phyloP scores from a whole-genome alignment of 2,113 vertebrate species.

The Cochlearius cochlearius region DNA sequence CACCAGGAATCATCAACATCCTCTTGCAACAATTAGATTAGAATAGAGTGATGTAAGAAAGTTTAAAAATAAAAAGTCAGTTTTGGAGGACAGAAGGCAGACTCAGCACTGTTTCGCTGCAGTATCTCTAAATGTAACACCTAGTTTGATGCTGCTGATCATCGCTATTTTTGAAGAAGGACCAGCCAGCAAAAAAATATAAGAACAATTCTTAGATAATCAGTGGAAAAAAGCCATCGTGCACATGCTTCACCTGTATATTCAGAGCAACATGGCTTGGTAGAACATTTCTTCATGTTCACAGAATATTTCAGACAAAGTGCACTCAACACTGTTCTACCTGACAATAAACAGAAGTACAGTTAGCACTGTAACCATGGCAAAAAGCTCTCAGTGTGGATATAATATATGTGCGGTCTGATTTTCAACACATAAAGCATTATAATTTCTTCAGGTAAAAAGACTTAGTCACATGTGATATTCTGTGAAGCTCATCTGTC shows the following conservation, averaged over 20 bases:
- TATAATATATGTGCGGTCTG: neutral
- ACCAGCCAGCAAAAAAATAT: neutral
- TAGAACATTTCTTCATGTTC: neutral
- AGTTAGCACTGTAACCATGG: neutral
- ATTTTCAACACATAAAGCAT: neutral
- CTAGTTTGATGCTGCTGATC: neutral
- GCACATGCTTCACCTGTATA: neutral
- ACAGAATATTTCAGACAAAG: neutral
- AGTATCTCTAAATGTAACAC: neutral
- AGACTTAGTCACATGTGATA: neutral
- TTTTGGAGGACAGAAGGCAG: neutral
- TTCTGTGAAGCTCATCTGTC: neutral
- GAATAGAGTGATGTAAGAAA: neutral
- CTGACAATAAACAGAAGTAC: neutral
- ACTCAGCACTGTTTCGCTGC: neutral
- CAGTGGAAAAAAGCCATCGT: neutral
- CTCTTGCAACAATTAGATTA: neutral
- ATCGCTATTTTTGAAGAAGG: neutral
- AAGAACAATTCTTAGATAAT: neutral
- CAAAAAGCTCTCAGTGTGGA: neutral
- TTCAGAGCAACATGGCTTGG: neutral
- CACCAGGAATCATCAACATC: rapidly evolving
- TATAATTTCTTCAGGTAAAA: neutral
- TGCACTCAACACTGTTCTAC: neutral
- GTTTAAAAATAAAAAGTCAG: rapidly evolving